Evolutionary conservation across 1,140 invertebrate species (phyloP), one percentile per base, ranked within the genome.

Genomic region (Mylabris phalerata): DNA sequence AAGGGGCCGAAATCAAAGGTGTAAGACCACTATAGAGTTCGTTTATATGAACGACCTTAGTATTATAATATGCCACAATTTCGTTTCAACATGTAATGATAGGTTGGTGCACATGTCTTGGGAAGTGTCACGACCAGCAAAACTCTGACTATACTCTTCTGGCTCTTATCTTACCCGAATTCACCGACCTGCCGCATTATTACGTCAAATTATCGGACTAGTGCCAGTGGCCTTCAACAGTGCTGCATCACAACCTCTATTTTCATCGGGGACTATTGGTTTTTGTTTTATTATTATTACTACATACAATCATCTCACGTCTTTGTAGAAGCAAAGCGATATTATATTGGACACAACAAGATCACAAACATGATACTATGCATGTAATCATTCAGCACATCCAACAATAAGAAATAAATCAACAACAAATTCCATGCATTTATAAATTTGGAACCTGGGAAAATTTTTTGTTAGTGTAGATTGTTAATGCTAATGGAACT

Each of bases 71-170:
- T 47, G 62, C 54, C 63, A 67, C 62, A 67, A 67, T 65, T 67
- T 67, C 48, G 65, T 67, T 67, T 60, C 65, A 64, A 62, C 63
- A 62, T 55, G 55, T 67, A 67, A 67, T 67, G 60, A 67, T 67
- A 65, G 65, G 63, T 62, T 67, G 55, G 59, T 43, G 59, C 54
- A 63, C 56, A 64, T 59, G 62, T 64, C 60, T 59, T 48, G 57
- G 48, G 56, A 63, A 61, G 62, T 64, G 64, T 61, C 64, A 64
- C 59, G 62, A 63, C 57, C 58, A 48, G 50, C 50, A 46, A 54
- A 54, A 54, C 51, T 54, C 41, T 46, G 51, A 42, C 43, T 38
- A 32, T 45, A 32, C 32, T 32, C 32, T 5, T 54, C 39, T 45
- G 51, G 46, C 50, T 55, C 48, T 55, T 51, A 55, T 51, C 58